phyloP scores from a whole-genome alignment of 2,113 vertebrate genomes.

The Eulemur macaco region DNA sequence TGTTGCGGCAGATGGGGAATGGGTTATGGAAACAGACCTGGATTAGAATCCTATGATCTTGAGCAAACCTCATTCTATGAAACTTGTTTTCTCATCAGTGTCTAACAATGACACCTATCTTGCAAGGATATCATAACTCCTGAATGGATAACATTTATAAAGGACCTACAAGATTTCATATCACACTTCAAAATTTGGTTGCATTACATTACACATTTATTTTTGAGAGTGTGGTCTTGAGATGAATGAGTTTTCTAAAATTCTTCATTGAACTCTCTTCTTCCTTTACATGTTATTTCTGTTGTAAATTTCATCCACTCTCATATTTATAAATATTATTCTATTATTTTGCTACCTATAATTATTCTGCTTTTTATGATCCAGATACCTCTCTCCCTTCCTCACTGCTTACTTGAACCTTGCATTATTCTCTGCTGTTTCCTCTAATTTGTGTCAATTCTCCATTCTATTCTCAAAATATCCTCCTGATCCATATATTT shows the following conservation, averaged over 20 bases:
- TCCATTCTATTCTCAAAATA: not conserved
- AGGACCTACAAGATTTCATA: not conserved
- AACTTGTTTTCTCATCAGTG: not conserved
- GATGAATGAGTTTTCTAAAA: not conserved
- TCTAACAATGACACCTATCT: not conserved
- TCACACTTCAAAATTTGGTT: not conserved
- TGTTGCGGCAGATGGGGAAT: not conserved
- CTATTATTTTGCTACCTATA: not conserved
- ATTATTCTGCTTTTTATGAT: not conserved
- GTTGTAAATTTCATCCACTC: not conserved
- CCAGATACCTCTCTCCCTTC: not conserved
- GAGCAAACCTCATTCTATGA: not conserved
- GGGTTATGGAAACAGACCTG: not conserved
- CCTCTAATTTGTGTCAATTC: not conserved
- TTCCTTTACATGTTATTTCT: not conserved
- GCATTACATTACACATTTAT: not conserved
- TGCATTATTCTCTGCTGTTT: not conserved
- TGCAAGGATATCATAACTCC: not conserved
- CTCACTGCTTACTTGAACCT: not conserved
- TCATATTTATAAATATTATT: not conserved
- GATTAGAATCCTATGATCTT: not conserved
- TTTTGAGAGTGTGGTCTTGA: not conserved
- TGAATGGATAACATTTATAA: not conserved
- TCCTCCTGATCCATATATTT: not conserved
- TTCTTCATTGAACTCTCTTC: not conserved